Base-by-base conservation (phyloP, 2,797 vertebrate genomes). In the Nannoperca australis region DNA sequence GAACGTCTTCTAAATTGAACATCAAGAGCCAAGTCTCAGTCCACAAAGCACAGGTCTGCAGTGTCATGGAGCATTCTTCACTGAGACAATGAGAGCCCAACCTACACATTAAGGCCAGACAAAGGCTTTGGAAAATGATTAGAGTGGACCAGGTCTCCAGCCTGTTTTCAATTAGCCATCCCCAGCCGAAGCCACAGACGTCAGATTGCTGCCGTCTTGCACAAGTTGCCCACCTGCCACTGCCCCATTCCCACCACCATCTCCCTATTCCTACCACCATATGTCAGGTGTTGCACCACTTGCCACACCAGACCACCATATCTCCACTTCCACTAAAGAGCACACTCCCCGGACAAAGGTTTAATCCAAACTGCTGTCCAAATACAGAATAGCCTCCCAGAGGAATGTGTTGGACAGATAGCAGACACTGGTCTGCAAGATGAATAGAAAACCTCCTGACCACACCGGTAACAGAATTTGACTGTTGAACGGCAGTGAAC, bases 381-480 rank as follows among this genome's bases (percentile, higher is more conserved):
- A 77, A 87, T 75, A 42, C 27, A 81, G 82, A 87, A 78, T 64
- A 75, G 68, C 78, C 64, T 86, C 82, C 77, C 32, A 70, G 89
- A 87, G 89, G 88, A 90, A 90, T 93, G 91, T 90, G 83, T 63
- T 53, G 81, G 78, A 75, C 76, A 81, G 90, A 92, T 92, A 92
- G 86, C 84, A 79, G 77, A 82, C 79, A 78, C 69, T 75, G 73
- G 88, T 76, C 78, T 86, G 45, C 66, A 79, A 78, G 73, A 70
- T 87, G 82, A 89, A 83, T 76, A 3, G 61, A 51, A 88, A 87
- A 85, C 70, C 72, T 86, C 88, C 89, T 81, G 88, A 91, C 88
- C 91, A 85, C 81, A 76, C 75, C 59, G 72, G 80, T 85, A 82
- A 88, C 88, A 87, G 81, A 84, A 81, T 83, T 79, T 83, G 27